A percentile compares a stretch with the other conserved stretches of the same genome.
These are phyloP conservation scores for Sebastes hubbsi DNA, from an alignment of 2,797 vertebrate species.

Conservation along the genomic window DNA sequence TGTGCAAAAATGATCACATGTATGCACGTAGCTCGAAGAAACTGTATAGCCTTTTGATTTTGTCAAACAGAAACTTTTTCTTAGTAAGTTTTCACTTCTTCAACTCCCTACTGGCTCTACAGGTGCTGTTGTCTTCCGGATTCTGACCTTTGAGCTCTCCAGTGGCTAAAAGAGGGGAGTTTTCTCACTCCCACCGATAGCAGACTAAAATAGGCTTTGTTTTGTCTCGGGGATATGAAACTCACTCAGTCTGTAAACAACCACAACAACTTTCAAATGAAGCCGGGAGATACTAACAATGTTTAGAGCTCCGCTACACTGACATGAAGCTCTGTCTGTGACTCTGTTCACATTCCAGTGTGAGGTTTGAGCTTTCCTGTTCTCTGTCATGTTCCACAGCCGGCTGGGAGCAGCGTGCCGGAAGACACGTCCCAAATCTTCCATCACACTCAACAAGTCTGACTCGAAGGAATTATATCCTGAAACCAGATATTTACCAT, in stretches of 20 bases:
- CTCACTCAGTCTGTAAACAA: not conserved
- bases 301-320: not conserved
- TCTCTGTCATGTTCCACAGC: constrained; percentile 52
- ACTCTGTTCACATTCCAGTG: constrained; percentile 29
- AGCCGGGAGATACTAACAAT: not conserved
- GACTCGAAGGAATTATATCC: not conserved
- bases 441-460: not conserved
- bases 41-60: not conserved
- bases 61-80: not conserved
- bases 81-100: not conserved
- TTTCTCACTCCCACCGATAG: not conserved
- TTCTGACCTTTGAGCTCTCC: constrained; percentile 5
- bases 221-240: not conserved
- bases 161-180: not conserved
- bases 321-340: constrained; percentile 27
- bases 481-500: not conserved
- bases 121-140: not conserved
- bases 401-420: not conserved
- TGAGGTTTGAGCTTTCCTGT: constrained; percentile 20
- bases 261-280: not conserved
- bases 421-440: not conserved
- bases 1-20: not conserved
- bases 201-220: not conserved
- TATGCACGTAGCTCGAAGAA: not conserved
- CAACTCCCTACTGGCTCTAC: not conserved